Conservation (phyloP, 2,888 invertebrate genomes). For the Ennomos fuscantarius region DNA sequence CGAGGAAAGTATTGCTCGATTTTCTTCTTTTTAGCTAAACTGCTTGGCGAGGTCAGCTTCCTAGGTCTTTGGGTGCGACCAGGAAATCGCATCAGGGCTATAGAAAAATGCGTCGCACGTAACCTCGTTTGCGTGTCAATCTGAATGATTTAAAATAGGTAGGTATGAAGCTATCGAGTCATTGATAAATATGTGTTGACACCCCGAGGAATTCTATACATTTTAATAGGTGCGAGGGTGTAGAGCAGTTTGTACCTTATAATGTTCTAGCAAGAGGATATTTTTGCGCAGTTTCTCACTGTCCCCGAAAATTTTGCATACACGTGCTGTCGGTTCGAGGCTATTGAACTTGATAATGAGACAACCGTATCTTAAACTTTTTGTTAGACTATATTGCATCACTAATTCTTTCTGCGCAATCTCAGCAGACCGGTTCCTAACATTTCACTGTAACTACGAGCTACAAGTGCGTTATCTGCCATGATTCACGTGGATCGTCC, state of each 20-base stretch:
- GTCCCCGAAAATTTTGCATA: constrained; percentile 76
- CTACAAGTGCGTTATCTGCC: constrained; percentile 44
- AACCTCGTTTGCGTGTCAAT: constrained; percentile 63
- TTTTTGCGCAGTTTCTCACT: constrained; percentile 65
- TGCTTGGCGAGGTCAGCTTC: constrained; percentile 4
- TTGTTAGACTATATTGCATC: constrained; percentile 73
- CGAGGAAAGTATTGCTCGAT: constrained; percentile 79
- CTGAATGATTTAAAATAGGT: constrained; percentile 53
- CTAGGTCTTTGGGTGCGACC: constrained; percentile 46
- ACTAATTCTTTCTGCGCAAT: constrained; percentile 63
- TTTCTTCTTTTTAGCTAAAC: constrained; percentile 30
- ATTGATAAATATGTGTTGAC: constrained; percentile 79
- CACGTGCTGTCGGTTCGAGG: constrained; percentile 80
- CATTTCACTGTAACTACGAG: constrained; percentile 39
- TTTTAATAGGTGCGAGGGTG: constrained; percentile 56
- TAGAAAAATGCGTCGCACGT: constrained; percentile 49
- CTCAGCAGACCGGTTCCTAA: constrained; percentile 47
- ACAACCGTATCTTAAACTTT: constrained; percentile 73
- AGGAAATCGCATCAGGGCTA: constrained; percentile 53
- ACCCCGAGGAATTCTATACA: constrained; percentile 72
- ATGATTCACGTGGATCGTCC: constrained; percentile 50
- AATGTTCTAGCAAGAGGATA: constrained; percentile 59
- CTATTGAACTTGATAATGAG: constrained; percentile 85
- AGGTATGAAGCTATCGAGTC: constrained; percentile 59
- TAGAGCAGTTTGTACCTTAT: constrained; percentile 76